Evolutionary conservation across 1,140 invertebrate genomes (phyloP), one percentile per base, ranked within the genome.

Genomic region (Diploscapter pachys): DNA sequence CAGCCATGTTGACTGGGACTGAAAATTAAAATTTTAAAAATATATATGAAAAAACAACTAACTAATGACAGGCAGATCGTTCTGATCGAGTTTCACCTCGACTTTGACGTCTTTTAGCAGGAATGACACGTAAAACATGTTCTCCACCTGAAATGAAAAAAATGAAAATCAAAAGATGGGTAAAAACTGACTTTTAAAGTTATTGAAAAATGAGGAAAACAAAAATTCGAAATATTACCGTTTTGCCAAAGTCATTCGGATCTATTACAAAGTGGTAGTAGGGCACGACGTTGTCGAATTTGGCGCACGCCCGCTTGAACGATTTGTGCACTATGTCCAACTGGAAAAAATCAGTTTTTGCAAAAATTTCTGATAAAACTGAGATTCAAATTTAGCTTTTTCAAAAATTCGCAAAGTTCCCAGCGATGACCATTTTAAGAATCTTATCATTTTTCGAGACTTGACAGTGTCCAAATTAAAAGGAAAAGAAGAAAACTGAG

Each of bases 241-340:
- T 52, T 53, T 68, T 68, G 5, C 49, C 66, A 53, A 68, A 68
- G 48, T 6, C 6, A 6, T 50, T 48, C 11, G 66, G 66, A 54
- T 68, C 51, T 5, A 68, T 51, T 8, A 68, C 66, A 48, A 68
- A 68, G 66, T 48, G 9, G 51, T 68, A 68, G 51, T 68, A 68
- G 6, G 48, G 5, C 11, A 68, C 48, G 6, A 8, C 6, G 31
- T 53, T 53, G 51, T 53, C 66, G 50, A n/a, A 55, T 68, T 54
- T 6, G 6, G 13, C 6, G 48, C 53, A 31, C 8, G 66, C 51
- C 6, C 52, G 6, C 52, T 55, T 52, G 5, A 68, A 53, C 11
- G 9, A 51, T 48, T 68, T 53, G 51, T 55, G 66, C 13, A 68
- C 51, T n/a, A 52, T 6, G 50, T 50, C 51, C 6, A 68, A 8